Percentiles rank a stretch among this genome's conserved stretches.
phyloP scores from a whole-genome alignment of 2,113 vertebrate species.

The Pitta sordida region DNA sequence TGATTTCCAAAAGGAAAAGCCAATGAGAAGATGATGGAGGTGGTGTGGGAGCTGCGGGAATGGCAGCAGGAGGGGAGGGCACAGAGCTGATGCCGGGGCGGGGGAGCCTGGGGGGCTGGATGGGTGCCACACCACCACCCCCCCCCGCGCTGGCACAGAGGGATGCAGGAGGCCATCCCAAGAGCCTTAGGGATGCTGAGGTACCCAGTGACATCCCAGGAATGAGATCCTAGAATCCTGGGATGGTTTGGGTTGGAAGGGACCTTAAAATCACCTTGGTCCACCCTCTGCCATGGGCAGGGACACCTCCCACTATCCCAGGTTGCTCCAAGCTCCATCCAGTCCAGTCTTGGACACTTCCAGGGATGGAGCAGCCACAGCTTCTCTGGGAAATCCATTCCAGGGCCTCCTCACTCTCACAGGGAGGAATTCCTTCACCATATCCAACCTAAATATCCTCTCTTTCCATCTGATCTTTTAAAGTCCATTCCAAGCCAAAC shows the following conservation, averaged over 20 bases:
- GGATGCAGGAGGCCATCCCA: background rate
- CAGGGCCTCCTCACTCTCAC: background rate
- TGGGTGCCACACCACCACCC: too few relatives aligned
- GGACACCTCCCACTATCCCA: fast-evolving
- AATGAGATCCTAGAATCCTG: background rate
- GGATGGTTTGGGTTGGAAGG: background rate
- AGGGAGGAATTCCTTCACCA: fast-evolving
- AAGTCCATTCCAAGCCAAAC: background rate
- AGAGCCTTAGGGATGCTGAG: fast-evolving
- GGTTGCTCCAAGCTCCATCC: background rate
- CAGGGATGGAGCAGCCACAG: background rate
- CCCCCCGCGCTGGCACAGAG: fast-evolving
- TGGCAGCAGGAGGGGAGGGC: fast-evolving
- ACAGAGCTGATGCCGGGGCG: background rate
- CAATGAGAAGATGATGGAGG: fast-evolving
- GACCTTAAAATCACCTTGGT: background rate
- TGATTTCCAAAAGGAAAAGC: background rate
- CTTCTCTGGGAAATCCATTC: background rate
- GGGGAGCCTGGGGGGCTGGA: background rate
- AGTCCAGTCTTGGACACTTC: background rate
- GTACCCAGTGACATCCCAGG: background rate
- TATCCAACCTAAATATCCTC: background rate
- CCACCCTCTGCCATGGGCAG: background rate
- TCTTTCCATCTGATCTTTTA: background rate
- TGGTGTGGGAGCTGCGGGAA: background rate